phyloP scores from a whole-genome alignment of 1,140 invertebrate genomes.

The Drosophila arawakana region DNA sequence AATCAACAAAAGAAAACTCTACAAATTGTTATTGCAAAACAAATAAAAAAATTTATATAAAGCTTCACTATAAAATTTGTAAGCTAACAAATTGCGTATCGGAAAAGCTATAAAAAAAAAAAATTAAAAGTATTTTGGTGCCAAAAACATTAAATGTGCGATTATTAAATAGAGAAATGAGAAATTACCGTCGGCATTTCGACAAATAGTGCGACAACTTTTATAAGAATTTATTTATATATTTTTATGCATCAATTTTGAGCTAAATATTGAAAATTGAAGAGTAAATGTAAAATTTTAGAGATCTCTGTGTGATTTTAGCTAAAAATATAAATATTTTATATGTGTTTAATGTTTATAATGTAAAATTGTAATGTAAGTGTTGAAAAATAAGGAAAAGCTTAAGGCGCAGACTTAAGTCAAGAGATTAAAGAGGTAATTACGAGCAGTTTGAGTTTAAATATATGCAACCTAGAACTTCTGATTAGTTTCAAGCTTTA shows the following conservation, averaged over 20 bases:
- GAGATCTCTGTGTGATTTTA: conserved; percentile 21
- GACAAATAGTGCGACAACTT: conserved; percentile 19
- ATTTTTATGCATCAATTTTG: conserved; percentile 57
- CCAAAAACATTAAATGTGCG: conserved; percentile 11
- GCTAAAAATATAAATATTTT: conserved; percentile 10
- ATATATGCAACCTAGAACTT: not conserved
- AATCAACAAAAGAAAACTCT: conserved; percentile 8
- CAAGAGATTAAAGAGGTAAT: conserved; percentile 16
- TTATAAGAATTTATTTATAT: conserved; percentile 24
- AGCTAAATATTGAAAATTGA: not conserved
- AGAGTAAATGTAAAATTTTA: not conserved
- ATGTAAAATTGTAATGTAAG: not conserved
- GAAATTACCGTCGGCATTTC: conserved; percentile 59
- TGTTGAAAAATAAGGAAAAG: not conserved
- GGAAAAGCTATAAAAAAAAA: conserved; percentile 20
- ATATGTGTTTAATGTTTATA: conserved; percentile 12
- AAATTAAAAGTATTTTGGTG: conserved; percentile 3
- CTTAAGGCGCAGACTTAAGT: not conserved
- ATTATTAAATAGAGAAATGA: conserved; percentile 12
- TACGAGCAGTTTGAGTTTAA: not conserved
- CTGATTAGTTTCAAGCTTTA: too few species aligned
- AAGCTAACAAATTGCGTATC: conserved; percentile 12
- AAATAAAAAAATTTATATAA: conserved; percentile 23
- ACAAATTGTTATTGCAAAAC: conserved; percentile 31
- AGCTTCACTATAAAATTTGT: not conserved